Evolutionary conservation across 1,140 invertebrate genomes (phyloP).

Genomic region (Drosophila bifasciata): DNA sequence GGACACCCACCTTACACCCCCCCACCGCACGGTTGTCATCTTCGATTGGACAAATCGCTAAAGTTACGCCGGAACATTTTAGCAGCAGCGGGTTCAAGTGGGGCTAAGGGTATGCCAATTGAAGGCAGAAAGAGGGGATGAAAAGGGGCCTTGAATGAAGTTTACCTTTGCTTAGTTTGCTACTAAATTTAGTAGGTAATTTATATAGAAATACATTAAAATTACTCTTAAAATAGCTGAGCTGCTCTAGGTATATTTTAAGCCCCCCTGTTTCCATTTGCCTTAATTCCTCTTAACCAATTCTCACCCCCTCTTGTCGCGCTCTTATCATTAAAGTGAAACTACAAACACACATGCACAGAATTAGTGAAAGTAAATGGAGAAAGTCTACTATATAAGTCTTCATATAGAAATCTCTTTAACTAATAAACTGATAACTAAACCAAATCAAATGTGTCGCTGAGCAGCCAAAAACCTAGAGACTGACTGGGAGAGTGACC

Average conservation of each 20-base stretch:
- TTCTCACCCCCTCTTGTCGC: background rate
- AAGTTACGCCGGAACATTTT: constrained; percentile 22
- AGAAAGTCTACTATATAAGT: background rate
- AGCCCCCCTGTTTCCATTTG: background rate
- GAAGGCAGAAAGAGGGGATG: too few relatives aligned
- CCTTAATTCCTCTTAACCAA: background rate
- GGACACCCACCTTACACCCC: background rate
- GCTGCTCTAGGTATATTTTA: too few relatives aligned
- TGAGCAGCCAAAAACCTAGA: constrained; percentile 43
- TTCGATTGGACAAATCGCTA: constrained; percentile 53
- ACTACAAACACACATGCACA: constrained; percentile 5
- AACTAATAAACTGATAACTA: constrained; percentile 78
- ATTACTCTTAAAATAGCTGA: too few relatives aligned
- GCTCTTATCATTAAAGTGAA: constrained; percentile 40
- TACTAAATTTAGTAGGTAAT: too few relatives aligned
- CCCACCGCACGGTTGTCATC: constrained; percentile 32
- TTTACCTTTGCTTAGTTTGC: too few relatives aligned
- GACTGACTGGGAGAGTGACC: constrained; percentile 21
- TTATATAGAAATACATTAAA: background rate
- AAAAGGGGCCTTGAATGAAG: too few relatives aligned
- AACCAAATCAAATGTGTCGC: constrained; percentile 70
- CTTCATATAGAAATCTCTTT: constrained; percentile 32
- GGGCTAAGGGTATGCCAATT: too few relatives aligned
- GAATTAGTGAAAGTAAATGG: constrained; percentile 18
- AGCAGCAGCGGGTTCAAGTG: background rate